These are phyloP conservation scores for Oreochromis spilurus DNA, from an alignment of 2,113 vertebrate genomes.

Conservation along the genomic window DNA sequence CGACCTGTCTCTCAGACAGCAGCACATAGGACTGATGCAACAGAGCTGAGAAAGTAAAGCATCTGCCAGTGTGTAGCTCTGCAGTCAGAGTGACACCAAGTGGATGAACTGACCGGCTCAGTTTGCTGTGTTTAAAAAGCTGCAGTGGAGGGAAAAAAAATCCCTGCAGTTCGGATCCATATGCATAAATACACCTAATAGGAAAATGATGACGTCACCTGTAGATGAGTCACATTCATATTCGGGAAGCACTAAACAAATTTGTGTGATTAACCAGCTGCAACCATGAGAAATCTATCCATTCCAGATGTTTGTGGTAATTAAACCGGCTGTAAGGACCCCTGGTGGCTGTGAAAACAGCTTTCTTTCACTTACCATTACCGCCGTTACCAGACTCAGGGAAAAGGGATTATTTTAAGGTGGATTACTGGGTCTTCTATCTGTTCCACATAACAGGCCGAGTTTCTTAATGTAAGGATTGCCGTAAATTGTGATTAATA, in stretches of 20 bases:
- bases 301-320: background rate
- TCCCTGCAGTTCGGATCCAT: background rate
- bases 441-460: constrained; percentile 24
- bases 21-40: background rate
- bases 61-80: background rate
- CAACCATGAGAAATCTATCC: background rate
- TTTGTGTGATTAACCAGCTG: background rate
- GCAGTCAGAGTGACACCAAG: constrained; percentile 51
- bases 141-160: background rate
- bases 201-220: background rate
- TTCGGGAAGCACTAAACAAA: background rate
- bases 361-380: background rate
- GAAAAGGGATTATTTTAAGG: constrained; percentile 8
- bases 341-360: background rate
- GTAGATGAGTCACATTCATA: background rate
- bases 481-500: constrained; percentile 1
- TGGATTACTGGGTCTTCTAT: constrained; percentile 18
- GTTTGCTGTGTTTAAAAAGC: background rate
- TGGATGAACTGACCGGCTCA: constrained; percentile 43
- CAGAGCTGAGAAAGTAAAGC: background rate
- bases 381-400: background rate
- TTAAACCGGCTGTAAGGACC: background rate
- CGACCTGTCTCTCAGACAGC: background rate
- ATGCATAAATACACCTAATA: background rate
- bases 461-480: constrained; percentile 30